A percentile compares a stretch with the other conserved stretches of the same genome.
These are phyloP conservation scores for Tenthredo scrophulariae DNA, from an alignment of 2,888 invertebrate genomes.

Conservation along the genomic window DNA sequence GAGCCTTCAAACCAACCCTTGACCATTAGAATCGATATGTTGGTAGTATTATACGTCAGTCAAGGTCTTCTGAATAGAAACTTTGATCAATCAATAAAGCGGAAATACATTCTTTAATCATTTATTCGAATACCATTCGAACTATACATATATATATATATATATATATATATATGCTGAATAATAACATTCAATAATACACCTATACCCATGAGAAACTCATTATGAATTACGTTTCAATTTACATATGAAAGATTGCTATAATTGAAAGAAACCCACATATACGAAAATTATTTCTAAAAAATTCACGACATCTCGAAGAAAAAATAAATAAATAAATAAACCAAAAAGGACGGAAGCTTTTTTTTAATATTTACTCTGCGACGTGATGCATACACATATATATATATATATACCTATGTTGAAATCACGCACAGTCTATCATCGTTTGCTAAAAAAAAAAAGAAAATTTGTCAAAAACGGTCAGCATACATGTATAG, in stretches of 20 bases:
- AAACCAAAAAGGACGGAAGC: background rate
- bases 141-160: too few species aligned
- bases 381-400: background rate
- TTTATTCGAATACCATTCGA: too few species aligned
- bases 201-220: background rate
- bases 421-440: background rate
- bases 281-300: background rate
- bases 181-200: background rate
- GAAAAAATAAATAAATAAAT: background rate
- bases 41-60: background rate
- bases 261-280: background rate
- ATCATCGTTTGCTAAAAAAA: background rate
- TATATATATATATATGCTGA: background rate
- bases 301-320: background rate
- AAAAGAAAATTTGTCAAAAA: background rate
- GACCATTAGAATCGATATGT: constrained; percentile 43
- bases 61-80: constrained; percentile 22
- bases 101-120: too few species aligned
- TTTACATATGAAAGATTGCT: background rate
- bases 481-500: background rate
- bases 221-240: background rate
- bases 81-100: constrained; percentile 18
- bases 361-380: background rate
- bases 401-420: too few species aligned
- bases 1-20: constrained; percentile 25